Percentiles rank a stretch among this genome's conserved stretches.
These are phyloP conservation scores for Collichthys lucidus DNA, from an alignment of 2,113 vertebrate genomes.

Conservation along the genomic window DNA sequence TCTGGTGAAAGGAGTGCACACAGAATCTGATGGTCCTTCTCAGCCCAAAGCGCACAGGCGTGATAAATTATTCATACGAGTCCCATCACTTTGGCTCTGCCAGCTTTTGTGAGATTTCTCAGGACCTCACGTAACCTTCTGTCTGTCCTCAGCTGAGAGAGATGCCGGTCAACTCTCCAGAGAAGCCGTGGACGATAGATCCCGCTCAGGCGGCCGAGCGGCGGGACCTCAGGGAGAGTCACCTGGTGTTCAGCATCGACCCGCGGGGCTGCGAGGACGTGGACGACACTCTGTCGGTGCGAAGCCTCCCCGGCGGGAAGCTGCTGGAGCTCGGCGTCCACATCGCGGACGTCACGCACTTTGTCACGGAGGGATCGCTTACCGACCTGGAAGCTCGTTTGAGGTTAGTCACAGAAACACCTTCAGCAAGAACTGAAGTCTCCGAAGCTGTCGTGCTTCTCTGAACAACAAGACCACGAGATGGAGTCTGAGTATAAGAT, in stretches of 20 bases:
- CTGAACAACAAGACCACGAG: too few relatives aligned
- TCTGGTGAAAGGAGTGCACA: background rate
- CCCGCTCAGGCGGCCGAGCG: constrained; percentile 55
- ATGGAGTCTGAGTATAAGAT: background rate
- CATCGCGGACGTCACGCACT: constrained; percentile 96
- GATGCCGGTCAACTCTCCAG: constrained; percentile 88
- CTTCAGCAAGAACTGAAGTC: background rate
- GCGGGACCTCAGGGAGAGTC: constrained; percentile 85
- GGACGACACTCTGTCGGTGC: constrained; percentile 91
- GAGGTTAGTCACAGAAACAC: constrained; percentile 78
- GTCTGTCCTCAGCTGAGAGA: constrained; percentile 87
- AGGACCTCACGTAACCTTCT: background rate
- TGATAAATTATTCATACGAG: constrained; percentile 1
- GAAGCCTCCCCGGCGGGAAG: constrained; percentile 79
- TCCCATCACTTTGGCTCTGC: background rate
- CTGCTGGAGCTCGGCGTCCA: constrained; percentile 94
- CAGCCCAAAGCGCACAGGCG: background rate
- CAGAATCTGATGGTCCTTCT: background rate
- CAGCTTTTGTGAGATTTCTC: background rate
- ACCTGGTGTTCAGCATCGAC: constrained; percentile 97
- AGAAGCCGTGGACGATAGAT: constrained; percentile 87
- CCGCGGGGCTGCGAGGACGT: constrained; percentile 95
- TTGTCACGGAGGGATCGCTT: constrained; percentile 88
- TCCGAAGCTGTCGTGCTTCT: too few relatives aligned
- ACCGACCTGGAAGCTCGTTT: constrained; percentile 91